phyloP scores from a whole-genome alignment of 2,797 vertebrate genomes.

The Triplophysa yarkandensis region DNA sequence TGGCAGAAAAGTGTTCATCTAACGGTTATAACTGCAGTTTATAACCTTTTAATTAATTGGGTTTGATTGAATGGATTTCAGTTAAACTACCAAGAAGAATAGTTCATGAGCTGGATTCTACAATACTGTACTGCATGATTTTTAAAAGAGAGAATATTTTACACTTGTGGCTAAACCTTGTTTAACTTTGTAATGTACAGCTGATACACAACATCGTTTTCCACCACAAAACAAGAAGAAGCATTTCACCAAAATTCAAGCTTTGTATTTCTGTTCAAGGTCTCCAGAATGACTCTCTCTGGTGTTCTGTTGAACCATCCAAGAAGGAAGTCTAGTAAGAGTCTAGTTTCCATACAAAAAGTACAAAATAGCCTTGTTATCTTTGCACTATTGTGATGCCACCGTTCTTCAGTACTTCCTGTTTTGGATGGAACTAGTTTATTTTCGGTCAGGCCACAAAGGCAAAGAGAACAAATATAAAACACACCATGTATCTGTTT shows the following conservation, averaged over 20 bases:
- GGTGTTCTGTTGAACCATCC: no score
- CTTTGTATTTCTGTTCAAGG: no score
- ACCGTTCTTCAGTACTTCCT: constrained; percentile 11
- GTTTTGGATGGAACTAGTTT: constrained; percentile 44
- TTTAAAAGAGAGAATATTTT: background rate
- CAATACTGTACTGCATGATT: background rate
- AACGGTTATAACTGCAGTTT: constrained; percentile 7
- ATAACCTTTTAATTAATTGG: constrained; percentile 31
- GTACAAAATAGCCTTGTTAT: background rate
- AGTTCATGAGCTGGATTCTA: background rate
- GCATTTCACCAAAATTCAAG: background rate
- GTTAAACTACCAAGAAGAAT: constrained; percentile 13
- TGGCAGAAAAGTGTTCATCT: constrained; percentile 18
- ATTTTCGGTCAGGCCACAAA: background rate
- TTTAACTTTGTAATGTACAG: background rate
- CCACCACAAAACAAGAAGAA: no score
- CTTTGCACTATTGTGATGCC: background rate
- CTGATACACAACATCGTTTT: background rate
- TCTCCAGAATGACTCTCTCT: no score
- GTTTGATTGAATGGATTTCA: constrained; percentile 32
- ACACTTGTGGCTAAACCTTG: background rate
- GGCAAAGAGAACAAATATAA: constrained; percentile 21
- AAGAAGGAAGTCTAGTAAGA: background rate
- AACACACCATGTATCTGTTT: constrained; percentile 16
- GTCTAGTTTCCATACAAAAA: background rate